Evolutionary conservation across 1,140 invertebrate genomes (phyloP).

Genomic region (Cotesia glomerata): DNA sequence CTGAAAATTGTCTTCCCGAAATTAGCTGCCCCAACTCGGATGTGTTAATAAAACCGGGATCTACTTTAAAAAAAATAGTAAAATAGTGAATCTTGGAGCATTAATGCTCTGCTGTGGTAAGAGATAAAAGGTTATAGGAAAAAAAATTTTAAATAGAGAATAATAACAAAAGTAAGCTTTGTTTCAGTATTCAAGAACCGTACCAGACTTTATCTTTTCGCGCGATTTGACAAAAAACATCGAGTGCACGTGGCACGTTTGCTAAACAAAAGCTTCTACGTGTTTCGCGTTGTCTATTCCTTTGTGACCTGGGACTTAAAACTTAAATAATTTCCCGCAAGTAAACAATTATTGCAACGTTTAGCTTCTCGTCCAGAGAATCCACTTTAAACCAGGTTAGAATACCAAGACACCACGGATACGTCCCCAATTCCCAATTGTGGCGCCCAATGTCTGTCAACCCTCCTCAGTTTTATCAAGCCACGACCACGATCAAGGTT

Average conservation of each 20-base stretch:
- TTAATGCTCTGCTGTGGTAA: not conserved
- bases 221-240: slow-evolving; percentile 46
- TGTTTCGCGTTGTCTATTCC: not conserved
- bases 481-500: too few relatives aligned
- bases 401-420: too few relatives aligned
- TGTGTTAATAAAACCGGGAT: not conserved
- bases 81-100: slow-evolving; percentile 24
- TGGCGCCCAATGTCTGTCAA: too few relatives aligned
- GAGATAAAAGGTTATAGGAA: not conserved
- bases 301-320: not conserved
- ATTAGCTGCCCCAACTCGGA: not conserved
- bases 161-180: not conserved
- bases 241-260: slow-evolving; percentile 24
- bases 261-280: slow-evolving; percentile 35
- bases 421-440: too few relatives aligned
- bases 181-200: slow-evolving; percentile 34
- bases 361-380: too few relatives aligned
- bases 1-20: too few relatives aligned
- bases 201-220: slow-evolving; percentile 46
- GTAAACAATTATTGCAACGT: not conserved
- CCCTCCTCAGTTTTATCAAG: too few relatives aligned
- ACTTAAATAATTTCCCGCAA: not conserved
- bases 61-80: not conserved
- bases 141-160: slow-evolving; percentile 18
- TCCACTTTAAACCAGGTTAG: too few relatives aligned